phyloP scores from a whole-genome alignment of 2,888 invertebrate genomes.

The Netelia melanura region DNA sequence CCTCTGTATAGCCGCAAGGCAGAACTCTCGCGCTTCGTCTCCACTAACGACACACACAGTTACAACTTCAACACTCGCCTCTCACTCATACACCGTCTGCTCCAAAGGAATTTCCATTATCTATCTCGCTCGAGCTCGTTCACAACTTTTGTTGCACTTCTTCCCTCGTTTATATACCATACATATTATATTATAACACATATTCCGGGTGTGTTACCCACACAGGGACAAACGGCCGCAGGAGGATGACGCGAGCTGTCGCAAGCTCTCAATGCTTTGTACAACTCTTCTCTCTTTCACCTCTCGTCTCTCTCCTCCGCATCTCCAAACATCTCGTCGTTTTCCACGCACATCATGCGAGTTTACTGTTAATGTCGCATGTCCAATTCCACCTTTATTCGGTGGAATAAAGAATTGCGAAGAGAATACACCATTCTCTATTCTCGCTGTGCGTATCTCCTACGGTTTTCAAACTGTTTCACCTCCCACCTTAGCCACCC shows the following conservation, averaged over 20 bases:
- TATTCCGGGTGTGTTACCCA: constrained; percentile 56
- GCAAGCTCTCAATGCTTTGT: constrained; percentile 58
- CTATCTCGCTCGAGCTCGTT: constrained; percentile 53
- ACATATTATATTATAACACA: constrained; percentile 34
- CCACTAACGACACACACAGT: constrained; percentile 11
- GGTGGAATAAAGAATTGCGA: constrained; percentile 58
- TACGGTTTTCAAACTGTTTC: constrained; percentile 47
- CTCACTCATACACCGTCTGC: constrained; percentile 24
- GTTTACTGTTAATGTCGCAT: constrained; percentile 62
- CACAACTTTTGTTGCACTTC: constrained; percentile 59
- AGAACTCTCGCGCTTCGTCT: constrained; percentile 45
- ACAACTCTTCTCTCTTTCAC: constrained; percentile 26
- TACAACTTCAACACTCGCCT: constrained; percentile 44
- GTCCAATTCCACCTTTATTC: constrained; percentile 64
- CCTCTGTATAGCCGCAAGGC: constrained; percentile 25
- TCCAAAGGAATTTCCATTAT: constrained; percentile 59
- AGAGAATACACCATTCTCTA: constrained; percentile 26
- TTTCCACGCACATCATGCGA: constrained; percentile 46
- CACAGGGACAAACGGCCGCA: constrained; percentile 54
- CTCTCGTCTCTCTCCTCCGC: background rate
- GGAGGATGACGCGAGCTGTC: constrained; percentile 59
- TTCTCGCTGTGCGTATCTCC: constrained; percentile 32
- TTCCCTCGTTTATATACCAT: constrained; percentile 15
- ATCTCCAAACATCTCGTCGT: constrained; percentile 28
- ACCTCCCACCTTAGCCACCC: background rate